phyloP scores from a whole-genome alignment of 2,888 invertebrate genomes.

The Stenodema calcarata region DNA sequence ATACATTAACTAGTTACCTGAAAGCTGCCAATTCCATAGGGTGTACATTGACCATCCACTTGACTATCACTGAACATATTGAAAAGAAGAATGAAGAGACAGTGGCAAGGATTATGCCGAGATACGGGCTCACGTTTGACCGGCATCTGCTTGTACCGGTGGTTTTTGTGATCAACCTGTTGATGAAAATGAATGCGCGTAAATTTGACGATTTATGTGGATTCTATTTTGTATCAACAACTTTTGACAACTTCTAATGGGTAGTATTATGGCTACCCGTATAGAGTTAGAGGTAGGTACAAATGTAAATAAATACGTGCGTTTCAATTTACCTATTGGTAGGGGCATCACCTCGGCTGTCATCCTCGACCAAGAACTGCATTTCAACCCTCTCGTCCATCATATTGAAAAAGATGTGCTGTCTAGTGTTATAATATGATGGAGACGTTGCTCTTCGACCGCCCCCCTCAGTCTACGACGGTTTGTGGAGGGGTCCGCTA shows the following conservation, averaged over 20 bases:
- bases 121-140: constrained; percentile 68
- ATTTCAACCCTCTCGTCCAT: constrained; percentile 77
- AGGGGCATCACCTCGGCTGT: constrained; percentile 61
- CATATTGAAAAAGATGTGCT: not conserved
- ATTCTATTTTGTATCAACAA: no score
- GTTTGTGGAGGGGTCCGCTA: not conserved
- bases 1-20: constrained; percentile 18
- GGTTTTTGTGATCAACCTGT: constrained; percentile 16
- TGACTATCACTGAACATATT: constrained; percentile 88
- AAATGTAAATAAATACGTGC: no score
- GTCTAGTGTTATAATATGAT: no score
- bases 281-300: no score
- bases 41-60: constrained; percentile 83
- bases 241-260: no score
- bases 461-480: not conserved
- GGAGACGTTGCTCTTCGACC: not conserved
- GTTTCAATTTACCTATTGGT: not conserved
- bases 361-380: constrained; percentile 76
- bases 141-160: constrained; percentile 52
- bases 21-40: constrained; percentile 89
- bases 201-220: no score
- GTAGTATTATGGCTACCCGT: no score
- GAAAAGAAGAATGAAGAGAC: constrained; percentile 89
- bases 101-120: constrained; percentile 83
- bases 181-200: not conserved